Conservation (phyloP, 2,113 vertebrate genomes). For the Pandion haliaetus region DNA sequence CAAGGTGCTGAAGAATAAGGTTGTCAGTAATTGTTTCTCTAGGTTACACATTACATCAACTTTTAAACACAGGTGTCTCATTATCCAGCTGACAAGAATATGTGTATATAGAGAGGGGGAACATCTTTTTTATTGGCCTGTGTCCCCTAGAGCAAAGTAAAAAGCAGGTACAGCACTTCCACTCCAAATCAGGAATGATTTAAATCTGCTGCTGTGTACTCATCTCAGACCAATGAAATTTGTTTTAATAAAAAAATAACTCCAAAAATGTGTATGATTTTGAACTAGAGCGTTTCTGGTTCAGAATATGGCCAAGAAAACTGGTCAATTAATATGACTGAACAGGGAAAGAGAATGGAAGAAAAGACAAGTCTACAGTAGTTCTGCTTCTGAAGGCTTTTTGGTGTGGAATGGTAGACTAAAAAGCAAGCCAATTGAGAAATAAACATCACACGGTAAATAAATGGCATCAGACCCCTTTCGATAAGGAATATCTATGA, state of each 20-base stretch:
- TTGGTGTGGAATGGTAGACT: background rate
- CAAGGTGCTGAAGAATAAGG: background rate
- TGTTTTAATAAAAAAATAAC: background rate
- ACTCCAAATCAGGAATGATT: background rate
- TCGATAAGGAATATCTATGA: background rate
- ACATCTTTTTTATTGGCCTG: background rate
- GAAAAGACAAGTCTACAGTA: background rate
- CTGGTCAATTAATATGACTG: background rate
- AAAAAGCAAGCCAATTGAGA: background rate
- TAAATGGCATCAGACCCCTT: background rate
- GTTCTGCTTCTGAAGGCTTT: background rate
- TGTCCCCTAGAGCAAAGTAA: background rate
- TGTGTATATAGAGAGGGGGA: rapidly evolving
- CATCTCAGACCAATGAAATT: background rate
- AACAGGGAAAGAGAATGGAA: background rate
- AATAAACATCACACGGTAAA: background rate
- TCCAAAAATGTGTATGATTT: background rate
- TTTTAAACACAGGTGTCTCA: background rate
- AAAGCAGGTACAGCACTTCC: background rate
- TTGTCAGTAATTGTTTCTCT: background rate
- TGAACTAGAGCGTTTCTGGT: background rate
- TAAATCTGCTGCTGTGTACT: background rate
- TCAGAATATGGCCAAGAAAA: background rate
- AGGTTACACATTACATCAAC: rapidly evolving
- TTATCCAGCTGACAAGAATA: background rate